Evolutionary conservation across 2,113 vertebrate genomes (phyloP).

Genomic region (Jacana jacana): DNA sequence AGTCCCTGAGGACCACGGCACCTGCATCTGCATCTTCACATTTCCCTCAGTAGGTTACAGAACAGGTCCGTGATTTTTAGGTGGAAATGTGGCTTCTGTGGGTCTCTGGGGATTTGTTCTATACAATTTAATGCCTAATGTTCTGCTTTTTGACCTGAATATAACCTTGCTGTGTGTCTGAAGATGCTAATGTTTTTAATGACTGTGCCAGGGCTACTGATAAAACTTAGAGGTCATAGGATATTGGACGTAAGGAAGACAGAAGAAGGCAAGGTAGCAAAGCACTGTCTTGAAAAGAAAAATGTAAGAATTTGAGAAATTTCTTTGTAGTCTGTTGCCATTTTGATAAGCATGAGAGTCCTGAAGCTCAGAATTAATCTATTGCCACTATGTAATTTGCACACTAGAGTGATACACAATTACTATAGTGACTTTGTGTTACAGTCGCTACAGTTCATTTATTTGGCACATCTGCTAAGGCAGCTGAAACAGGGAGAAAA

Average conservation of each 20-base stretch:
- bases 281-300: background rate
- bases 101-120: background rate
- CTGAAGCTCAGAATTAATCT: background rate
- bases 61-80: background rate
- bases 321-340: background rate
- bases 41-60: background rate
- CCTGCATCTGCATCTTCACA: background rate
- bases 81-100: background rate
- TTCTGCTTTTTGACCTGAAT: background rate
- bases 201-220: background rate
- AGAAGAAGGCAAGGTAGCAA: background rate
- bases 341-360: background rate
- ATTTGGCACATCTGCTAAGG: background rate
- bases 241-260: background rate
- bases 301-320: background rate
- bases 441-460: rapidly evolving
- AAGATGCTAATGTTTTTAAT: background rate
- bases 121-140: background rate
- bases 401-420: rapidly evolving
- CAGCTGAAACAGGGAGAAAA: background rate
- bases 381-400: background rate
- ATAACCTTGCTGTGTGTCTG: background rate
- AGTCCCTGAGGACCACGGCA: background rate
- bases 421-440: rapidly evolving
- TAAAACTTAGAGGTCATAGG: background rate